Evolutionary conservation across 2,797 vertebrate genomes (phyloP).

Genomic region (Etheostoma nigrum): DNA sequence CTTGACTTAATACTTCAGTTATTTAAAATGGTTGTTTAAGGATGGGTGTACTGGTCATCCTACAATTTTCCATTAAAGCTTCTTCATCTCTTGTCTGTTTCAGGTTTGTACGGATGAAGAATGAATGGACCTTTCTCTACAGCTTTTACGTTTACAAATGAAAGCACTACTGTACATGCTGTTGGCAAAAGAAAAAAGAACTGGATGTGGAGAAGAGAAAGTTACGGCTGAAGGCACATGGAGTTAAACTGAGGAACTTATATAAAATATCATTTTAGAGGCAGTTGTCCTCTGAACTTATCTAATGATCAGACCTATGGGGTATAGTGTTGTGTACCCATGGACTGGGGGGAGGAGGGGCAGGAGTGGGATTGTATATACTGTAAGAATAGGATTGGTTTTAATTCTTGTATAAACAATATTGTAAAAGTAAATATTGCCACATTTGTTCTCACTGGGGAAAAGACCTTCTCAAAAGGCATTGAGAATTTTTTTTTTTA

Average conservation of each 20-base stretch:
- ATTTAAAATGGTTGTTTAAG: not conserved
- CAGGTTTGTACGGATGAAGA: slow-evolving; percentile 99
- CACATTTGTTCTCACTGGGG: slow-evolving; percentile 78
- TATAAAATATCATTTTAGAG: slow-evolving; percentile 75
- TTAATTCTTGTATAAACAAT: slow-evolving; percentile 88
- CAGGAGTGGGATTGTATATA: slow-evolving; percentile 83
- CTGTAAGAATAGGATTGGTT: slow-evolving; percentile 85
- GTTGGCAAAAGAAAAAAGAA: slow-evolving; percentile 82
- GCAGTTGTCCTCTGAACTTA: not conserved
- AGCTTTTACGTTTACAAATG: slow-evolving; percentile 81
- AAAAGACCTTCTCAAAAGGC: slow-evolving; percentile 74
- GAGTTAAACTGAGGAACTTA: slow-evolving; percentile 82
- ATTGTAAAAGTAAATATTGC: slow-evolving; percentile 86
- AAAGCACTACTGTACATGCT: slow-evolving; percentile 95
- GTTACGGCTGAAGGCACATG: slow-evolving; percentile 77
- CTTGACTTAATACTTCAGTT: not conserved
- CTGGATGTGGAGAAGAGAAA: slow-evolving; percentile 56
- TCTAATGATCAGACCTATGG: slow-evolving; percentile 49
- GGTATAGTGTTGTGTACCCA: slow-evolving; percentile 64
- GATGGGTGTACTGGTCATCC: not conserved
- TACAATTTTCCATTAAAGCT: slow-evolving; percentile 1
- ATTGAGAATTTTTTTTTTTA: slow-evolving; percentile 68
- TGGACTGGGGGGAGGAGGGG: slow-evolving; percentile 50
- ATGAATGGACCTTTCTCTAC: slow-evolving; percentile 81
- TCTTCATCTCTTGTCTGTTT: slow-evolving; percentile 21